Base-by-base conservation (phyloP, 2,888 invertebrate genomes). In the Cephus pygmeus region DNA sequence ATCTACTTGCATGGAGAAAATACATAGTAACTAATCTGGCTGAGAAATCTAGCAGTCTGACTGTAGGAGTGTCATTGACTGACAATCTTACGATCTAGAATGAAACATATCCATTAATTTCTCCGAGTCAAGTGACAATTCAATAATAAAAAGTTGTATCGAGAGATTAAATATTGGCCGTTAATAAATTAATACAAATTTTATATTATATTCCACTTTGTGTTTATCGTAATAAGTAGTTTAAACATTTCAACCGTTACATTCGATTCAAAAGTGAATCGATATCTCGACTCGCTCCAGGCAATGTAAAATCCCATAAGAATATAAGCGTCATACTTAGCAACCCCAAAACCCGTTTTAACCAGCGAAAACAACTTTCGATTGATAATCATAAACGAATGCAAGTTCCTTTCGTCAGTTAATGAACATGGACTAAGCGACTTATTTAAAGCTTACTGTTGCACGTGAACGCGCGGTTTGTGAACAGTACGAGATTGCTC, bases 321-420 rank as follows among this genome's bases (percentile, higher is more conserved):
- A 56, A 56, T 56, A 56, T 56, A 2, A 56, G 56, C 56, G 9
- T 23, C 23, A 23, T 56, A 56, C 56, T 9, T 56, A 23, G 56
- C 56, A 23, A 56, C 76, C 75, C 77, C 79, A 77, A 80, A 81
- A 80, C 79, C 77, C 79, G 79, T 75, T 33, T 78, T 76, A 76
- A 73, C 76, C 73, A 77, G 77, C 80, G 81, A 81, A 79, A 81
- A 80, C 81, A 81, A 81, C 81, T 81, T 81, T 81, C 81, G 79
- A 80, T 81, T 80, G 56, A 73, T 75, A 71, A 71, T 71, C 71
- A 71, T 12, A 69, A 76, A 40, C 74, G 75, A 73, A 33, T 77
- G 76, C 73, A 71, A 74, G 73, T 76, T 80, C 78, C 77, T 74
- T 73, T 80, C 77, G 75, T 73, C 79, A 75, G 34, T 79, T 80